Percentiles rank a stretch among this genome's conserved stretches.
These are phyloP conservation scores for Corapipo altera DNA, from an alignment of 2,113 vertebrate species.

Conservation along the genomic window DNA sequence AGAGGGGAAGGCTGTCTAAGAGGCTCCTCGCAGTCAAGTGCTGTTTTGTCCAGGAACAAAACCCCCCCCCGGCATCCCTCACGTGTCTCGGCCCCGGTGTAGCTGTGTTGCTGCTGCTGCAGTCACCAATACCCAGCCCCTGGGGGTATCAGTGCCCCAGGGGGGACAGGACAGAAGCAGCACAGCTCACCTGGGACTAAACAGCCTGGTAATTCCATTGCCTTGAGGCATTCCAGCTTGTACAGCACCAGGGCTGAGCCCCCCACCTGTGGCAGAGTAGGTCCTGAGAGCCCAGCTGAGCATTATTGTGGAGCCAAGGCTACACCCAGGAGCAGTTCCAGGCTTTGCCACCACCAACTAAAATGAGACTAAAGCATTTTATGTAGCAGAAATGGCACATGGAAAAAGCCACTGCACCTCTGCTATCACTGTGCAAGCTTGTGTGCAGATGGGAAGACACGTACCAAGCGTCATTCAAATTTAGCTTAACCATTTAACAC, in stretches of 20 bases:
- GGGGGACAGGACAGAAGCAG: not conserved
- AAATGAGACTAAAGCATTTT: not conserved
- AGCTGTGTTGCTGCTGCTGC: not conserved
- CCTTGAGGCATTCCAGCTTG: not conserved
- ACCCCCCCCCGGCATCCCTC: not conserved
- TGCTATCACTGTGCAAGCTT: not conserved
- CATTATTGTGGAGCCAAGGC: not conserved
- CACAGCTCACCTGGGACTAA: not conserved
- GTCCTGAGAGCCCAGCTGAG: not conserved
- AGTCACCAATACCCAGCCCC: not conserved
- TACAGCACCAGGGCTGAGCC: not conserved
- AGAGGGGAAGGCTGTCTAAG: not conserved
- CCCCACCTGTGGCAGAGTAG: not conserved
- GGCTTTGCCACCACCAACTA: not conserved
- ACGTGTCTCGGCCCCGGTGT: fast-evolving
- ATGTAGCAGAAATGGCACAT: not conserved
- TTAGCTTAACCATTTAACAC: not conserved
- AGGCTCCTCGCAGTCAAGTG: not conserved
- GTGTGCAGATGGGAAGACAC: not conserved
- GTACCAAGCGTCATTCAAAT: not conserved
- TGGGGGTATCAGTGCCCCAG: not conserved
- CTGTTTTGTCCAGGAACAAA: not conserved
- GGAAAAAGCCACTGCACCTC: not conserved
- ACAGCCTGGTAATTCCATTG: not conserved
- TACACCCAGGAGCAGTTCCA: not conserved